Evolutionary conservation across 2,797 vertebrate species (phyloP).

Genomic region (Jordanella pulchra): DNA sequence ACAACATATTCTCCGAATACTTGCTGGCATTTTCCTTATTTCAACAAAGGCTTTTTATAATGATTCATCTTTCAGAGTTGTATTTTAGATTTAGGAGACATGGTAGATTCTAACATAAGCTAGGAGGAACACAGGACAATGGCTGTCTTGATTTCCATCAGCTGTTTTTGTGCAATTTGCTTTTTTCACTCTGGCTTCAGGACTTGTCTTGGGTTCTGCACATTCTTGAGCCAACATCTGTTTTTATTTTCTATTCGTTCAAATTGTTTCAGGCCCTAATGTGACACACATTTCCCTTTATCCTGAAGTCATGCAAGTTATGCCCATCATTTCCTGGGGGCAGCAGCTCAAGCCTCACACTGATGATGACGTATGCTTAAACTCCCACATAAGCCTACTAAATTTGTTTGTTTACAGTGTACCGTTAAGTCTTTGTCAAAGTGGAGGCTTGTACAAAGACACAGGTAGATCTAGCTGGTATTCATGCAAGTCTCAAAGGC

Average conservation of each 20-base stretch:
- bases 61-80: slow-evolving; percentile 9
- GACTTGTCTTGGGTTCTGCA: slow-evolving; percentile 17
- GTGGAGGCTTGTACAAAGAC: background rate
- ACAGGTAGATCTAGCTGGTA: no score
- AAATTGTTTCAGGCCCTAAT: slow-evolving; percentile 27
- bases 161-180: slow-evolving; percentile 32
- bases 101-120: background rate
- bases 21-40: no score
- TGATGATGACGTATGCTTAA: slow-evolving; percentile 3
- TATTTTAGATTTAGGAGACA: slow-evolving; percentile 33
- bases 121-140: slow-evolving; percentile 20
- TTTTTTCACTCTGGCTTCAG: slow-evolving; percentile 43
- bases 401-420: background rate
- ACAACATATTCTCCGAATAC: no score
- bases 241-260: slow-evolving; percentile 31
- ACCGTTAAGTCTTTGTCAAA: background rate
- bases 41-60: no score
- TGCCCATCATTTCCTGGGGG: slow-evolving; percentile 16
- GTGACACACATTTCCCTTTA: slow-evolving; percentile 37
- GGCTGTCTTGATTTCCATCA: slow-evolving; percentile 30
- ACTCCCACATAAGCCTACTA: background rate
- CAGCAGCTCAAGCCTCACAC: background rate
- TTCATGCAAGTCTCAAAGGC: no score
- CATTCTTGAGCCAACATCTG: slow-evolving; percentile 46
- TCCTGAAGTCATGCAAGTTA: slow-evolving; percentile 22